Conservation (phyloP, 2,797 vertebrate species). For the Pteropus rufus region DNA sequence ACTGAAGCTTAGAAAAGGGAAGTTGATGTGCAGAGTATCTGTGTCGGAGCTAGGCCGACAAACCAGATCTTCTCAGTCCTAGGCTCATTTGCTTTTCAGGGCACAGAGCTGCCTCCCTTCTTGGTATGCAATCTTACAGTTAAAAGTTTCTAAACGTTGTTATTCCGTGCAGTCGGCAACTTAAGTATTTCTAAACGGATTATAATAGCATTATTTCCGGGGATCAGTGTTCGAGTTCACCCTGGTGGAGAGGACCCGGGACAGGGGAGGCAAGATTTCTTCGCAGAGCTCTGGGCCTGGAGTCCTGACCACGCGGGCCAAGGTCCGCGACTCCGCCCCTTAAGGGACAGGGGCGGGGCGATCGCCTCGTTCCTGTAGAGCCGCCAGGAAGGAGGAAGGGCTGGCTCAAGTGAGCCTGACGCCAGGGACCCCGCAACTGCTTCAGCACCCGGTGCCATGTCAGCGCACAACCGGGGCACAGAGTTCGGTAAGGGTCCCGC, state of each 20-base stretch:
- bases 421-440: fast-evolving
- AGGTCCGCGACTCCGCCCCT: neutral
- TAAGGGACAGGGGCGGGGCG: neutral
- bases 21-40: neutral
- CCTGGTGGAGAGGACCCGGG: fast-evolving
- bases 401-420: fast-evolving
- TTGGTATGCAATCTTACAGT: too few relatives aligned
- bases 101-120: neutral
- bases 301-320: fast-evolving
- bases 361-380: too few relatives aligned
- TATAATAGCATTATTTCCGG: too few relatives aligned
- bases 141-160: neutral
- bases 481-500: conserved; percentile 77
- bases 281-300: fast-evolving
- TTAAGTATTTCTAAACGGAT: neutral
- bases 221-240: neutral
- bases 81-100: neutral
- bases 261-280: fast-evolving
- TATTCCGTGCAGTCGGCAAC: neutral
- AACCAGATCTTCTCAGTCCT: neutral
- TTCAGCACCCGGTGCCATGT: conserved; percentile 35
- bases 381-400: neutral
- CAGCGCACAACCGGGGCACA: conserved; percentile 59
- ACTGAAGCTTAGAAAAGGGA: neutral
- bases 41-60: neutral